Evolutionary conservation across 1,140 invertebrate species (phyloP).

Genomic region (Microplitis mediator): DNA sequence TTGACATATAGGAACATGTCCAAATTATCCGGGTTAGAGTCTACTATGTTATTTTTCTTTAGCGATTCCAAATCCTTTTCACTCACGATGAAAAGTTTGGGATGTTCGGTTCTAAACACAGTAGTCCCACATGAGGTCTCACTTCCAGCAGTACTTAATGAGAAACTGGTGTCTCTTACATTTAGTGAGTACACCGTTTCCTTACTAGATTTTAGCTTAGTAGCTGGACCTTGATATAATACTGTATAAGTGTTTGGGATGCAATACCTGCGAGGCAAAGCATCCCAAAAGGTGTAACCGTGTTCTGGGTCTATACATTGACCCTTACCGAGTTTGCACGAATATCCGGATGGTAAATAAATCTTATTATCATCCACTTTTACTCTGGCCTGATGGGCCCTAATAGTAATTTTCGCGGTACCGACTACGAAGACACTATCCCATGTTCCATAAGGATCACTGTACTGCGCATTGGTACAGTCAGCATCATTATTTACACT

Average conservation of each 20-base stretch:
- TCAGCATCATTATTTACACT: no score
- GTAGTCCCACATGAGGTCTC: conserved; percentile 10
- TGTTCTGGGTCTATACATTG: conserved; percentile 25
- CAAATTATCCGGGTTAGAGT: conserved; percentile 6
- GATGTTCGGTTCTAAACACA: conserved; percentile 33
- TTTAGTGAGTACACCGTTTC: conserved; percentile 27
- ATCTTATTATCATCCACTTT: conserved; percentile 23
- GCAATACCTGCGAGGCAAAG: conserved; percentile 13
- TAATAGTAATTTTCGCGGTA: conserved; percentile 3
- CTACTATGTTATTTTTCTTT: conserved; percentile 28
- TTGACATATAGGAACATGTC: conserved; percentile 33
- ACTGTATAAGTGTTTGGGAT: conserved; percentile 12
- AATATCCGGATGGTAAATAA: conserved; percentile 3
- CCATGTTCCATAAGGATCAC: no score
- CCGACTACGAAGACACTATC: conserved; percentile 6
- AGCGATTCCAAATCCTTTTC: not conserved
- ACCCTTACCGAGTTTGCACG: conserved; percentile 18
- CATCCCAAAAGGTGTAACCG: conserved; percentile 29
- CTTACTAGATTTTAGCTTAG: conserved; percentile 11
- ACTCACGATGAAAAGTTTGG: conserved; percentile 36
- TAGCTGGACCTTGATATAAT: conserved; percentile 25
- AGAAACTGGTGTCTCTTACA: conserved; percentile 23
- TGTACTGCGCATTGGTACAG: no score
- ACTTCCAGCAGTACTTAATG: conserved; percentile 2
- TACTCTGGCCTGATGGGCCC: not conserved